These are phyloP conservation scores for Plusia festucae DNA, from an alignment of 2,888 invertebrate species.

Conservation along the genomic window DNA sequence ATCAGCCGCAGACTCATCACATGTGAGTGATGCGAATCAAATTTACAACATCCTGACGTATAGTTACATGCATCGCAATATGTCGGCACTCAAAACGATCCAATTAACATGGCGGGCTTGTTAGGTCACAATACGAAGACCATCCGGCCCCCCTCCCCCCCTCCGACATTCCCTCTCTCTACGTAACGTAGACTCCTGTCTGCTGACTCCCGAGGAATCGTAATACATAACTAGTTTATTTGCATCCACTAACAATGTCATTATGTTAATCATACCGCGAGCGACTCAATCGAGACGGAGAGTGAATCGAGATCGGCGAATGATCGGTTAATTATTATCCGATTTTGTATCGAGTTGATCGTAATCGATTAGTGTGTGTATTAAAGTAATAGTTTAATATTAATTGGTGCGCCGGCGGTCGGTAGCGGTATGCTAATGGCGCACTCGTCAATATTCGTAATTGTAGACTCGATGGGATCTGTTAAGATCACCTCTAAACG, in stretches of 20 bases:
- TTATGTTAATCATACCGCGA: constrained; percentile 77
- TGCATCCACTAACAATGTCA: constrained; percentile 83
- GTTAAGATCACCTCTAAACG: constrained; percentile 28
- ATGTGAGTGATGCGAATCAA: constrained; percentile 21
- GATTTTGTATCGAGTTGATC: constrained; percentile 57
- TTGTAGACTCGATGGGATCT: constrained; percentile 34
- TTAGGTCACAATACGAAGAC: constrained; percentile 32
- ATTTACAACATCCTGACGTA: constrained; percentile 44
- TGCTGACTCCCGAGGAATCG: constrained; percentile 27
- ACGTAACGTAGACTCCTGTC: background rate
- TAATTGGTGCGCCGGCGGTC: constrained; percentile 61
- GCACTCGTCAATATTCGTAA: constrained; percentile 34
- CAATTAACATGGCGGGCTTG: constrained; percentile 36
- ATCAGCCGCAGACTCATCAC: constrained; percentile 18
- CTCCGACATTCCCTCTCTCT: background rate
- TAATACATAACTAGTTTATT: constrained; percentile 71
- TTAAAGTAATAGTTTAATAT: constrained; percentile 68
- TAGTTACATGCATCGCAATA: constrained; percentile 37
- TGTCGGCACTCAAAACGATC: constrained; percentile 29
- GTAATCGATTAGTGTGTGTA: constrained; percentile 67
- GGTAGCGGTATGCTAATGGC: constrained; percentile 64
- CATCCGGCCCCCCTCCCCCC: constrained; percentile 13
- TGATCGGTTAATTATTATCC: constrained; percentile 73
- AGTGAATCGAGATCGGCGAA: constrained; percentile 76
- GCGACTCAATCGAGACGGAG: constrained; percentile 74